phyloP scores from a whole-genome alignment of 2,113 vertebrate species.

The Malurus alboscapulatus region DNA sequence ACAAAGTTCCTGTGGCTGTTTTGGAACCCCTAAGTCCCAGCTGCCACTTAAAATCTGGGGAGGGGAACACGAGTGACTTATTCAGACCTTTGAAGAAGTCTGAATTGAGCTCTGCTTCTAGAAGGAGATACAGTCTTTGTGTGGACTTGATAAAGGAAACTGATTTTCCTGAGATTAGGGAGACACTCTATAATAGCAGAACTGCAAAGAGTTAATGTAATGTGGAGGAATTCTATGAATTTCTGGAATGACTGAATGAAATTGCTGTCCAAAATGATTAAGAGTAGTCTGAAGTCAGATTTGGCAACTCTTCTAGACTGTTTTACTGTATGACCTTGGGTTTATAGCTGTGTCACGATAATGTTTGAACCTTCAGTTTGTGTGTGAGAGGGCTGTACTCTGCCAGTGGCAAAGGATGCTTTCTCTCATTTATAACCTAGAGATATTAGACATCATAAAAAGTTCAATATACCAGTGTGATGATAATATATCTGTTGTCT shows the following conservation, averaged over 20 bases:
- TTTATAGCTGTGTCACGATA: background rate
- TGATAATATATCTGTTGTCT: constrained; percentile 53
- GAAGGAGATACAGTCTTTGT: background rate
- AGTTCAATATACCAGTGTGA: constrained; percentile 55
- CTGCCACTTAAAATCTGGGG: background rate
- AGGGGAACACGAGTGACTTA: background rate
- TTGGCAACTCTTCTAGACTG: background rate
- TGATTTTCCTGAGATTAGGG: background rate
- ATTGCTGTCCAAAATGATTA: background rate
- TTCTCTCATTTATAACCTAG: constrained; percentile 20
- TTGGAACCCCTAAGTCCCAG: background rate
- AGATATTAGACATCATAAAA: constrained; percentile 59
- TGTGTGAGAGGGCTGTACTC: background rate
- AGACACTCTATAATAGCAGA: background rate
- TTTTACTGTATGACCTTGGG: background rate
- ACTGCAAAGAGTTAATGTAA: background rate
- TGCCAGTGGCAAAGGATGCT: background rate
- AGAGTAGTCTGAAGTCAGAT: background rate
- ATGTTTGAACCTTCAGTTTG: background rate
- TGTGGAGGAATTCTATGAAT: background rate
- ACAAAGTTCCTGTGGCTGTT: background rate
- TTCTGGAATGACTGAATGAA: background rate
- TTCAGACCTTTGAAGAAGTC: background rate
- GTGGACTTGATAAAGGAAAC: background rate
- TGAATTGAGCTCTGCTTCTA: background rate